phyloP scores from a whole-genome alignment of 2,797 vertebrate species.

The Hafferia zeledoni region DNA sequence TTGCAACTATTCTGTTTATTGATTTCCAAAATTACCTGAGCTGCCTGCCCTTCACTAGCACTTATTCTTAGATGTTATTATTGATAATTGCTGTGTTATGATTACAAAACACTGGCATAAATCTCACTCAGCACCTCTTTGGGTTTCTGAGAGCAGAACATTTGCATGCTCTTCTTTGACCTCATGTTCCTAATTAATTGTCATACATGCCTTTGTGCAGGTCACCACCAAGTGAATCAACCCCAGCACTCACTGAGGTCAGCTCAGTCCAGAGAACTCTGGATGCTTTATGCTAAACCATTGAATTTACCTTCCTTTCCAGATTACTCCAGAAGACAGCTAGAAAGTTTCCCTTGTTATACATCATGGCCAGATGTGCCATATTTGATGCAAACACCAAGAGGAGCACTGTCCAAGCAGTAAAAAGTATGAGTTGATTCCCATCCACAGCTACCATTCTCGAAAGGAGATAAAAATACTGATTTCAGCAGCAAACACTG shows the following conservation, averaged over 20 bases:
- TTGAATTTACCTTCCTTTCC: neutral
- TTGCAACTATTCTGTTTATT: neutral
- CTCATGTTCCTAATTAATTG: neutral
- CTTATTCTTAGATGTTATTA: conserved; percentile 8
- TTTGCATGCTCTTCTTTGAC: conserved; percentile 13
- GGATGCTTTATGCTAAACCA: neutral
- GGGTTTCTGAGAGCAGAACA: neutral
- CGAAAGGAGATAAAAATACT: neutral
- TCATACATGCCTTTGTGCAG: neutral
- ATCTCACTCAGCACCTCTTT: neutral
- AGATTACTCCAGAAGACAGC: neutral
- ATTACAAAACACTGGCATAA: conserved; percentile 16
- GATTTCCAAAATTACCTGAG: conserved; percentile 24
- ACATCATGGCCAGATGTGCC: neutral
- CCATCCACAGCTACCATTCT: neutral
- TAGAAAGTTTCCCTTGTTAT: neutral
- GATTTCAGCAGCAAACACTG: neutral
- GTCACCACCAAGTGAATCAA: neutral
- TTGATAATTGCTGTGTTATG: neutral
- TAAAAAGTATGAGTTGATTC: neutral
- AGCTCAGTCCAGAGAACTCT: neutral
- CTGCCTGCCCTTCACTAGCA: neutral
- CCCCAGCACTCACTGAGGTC: neutral
- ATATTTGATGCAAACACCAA: neutral
- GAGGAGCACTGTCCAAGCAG: neutral